Percentiles rank a stretch among this genome's conserved stretches.
phyloP scores from a whole-genome alignment of 2,888 invertebrate species.

The Drosophila hamatofila region DNA sequence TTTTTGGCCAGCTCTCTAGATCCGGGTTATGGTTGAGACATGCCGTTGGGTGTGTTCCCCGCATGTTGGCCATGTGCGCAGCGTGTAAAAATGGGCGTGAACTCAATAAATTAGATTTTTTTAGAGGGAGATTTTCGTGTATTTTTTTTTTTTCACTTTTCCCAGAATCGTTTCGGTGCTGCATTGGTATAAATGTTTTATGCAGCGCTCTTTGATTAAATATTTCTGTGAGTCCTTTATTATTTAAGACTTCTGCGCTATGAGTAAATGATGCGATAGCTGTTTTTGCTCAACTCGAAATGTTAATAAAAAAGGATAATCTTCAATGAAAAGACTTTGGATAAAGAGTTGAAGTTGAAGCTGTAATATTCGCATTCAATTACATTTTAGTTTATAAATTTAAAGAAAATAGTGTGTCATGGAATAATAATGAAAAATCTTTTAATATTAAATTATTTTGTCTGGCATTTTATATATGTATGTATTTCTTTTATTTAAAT shows the following conservation, averaged over 20 bases:
- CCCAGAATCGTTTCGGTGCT: conserved; percentile 1
- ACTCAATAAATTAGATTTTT: conserved; percentile 74
- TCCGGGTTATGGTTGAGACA: conserved; percentile 44
- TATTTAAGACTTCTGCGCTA: not conserved
- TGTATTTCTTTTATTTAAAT: no score
- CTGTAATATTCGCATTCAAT: not conserved
- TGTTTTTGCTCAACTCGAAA: not conserved
- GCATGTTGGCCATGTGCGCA: conserved; percentile 49
- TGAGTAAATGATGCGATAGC: not conserved
- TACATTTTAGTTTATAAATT: not conserved
- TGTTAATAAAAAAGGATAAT: not conserved
- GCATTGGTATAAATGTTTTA: conserved; percentile 28
- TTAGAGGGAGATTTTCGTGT: conserved; percentile 31
- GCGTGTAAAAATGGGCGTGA: conserved; percentile 72
- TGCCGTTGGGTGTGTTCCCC: conserved; percentile 28
- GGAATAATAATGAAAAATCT: no score
- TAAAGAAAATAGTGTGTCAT: no score
- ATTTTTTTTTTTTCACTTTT: not conserved
- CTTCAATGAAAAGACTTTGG: not conserved
- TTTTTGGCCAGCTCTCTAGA: conserved; percentile 37
- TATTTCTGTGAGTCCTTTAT: conserved; percentile 13
- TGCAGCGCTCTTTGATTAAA: conserved; percentile 32
- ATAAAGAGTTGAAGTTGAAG: not conserved
- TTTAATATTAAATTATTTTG: no score
- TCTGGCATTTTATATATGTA: no score